Percentiles rank a stretch among this genome's conserved stretches.
Conservation (phyloP, 53 echinoderm and acorn worm genomes). For the Echinarachnius parma region DNA sequence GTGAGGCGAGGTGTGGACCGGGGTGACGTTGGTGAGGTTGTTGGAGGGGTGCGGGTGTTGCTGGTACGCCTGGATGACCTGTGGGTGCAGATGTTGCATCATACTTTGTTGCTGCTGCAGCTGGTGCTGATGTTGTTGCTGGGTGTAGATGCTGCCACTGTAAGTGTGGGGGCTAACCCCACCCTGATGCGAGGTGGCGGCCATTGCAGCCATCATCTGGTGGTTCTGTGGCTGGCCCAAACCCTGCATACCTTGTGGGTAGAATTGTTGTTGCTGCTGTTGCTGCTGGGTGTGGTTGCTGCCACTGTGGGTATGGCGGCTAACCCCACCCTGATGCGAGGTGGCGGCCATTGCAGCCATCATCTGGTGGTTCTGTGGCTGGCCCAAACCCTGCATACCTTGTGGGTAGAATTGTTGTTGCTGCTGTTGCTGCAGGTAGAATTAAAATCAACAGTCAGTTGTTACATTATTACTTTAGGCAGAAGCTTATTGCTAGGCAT, state of each 20-base stretch:
- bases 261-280: slow-evolving; percentile 66
- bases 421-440: slow-evolving; percentile 27
- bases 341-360: slow-evolving; percentile 42
- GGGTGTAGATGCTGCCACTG: slow-evolving; percentile 13
- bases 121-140: neutral
- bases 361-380: slow-evolving; percentile 47
- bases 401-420: slow-evolving; percentile 65
- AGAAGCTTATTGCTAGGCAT: no score
- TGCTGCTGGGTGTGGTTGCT: slow-evolving; percentile 48
- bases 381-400: slow-evolving; percentile 39
- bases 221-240: slow-evolving; percentile 46
- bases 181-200: slow-evolving; percentile 4
- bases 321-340: slow-evolving; percentile 17
- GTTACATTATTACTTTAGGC: no score
- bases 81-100: slow-evolving; percentile 37
- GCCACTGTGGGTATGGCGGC: no score
- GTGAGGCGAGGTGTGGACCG: slow-evolving; percentile 75
- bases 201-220: slow-evolving; percentile 48
- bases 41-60: slow-evolving; percentile 40
- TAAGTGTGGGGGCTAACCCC: no score
- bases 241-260: slow-evolving; percentile 48
- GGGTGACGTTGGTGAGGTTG: slow-evolving; percentile 88
- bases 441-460: no score
- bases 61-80: slow-evolving; percentile 40
- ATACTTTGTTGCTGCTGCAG: slow-evolving; percentile 2